phyloP scores from a whole-genome alignment of 1,140 invertebrate species.

The Macrobrachium nipponense region DNA sequence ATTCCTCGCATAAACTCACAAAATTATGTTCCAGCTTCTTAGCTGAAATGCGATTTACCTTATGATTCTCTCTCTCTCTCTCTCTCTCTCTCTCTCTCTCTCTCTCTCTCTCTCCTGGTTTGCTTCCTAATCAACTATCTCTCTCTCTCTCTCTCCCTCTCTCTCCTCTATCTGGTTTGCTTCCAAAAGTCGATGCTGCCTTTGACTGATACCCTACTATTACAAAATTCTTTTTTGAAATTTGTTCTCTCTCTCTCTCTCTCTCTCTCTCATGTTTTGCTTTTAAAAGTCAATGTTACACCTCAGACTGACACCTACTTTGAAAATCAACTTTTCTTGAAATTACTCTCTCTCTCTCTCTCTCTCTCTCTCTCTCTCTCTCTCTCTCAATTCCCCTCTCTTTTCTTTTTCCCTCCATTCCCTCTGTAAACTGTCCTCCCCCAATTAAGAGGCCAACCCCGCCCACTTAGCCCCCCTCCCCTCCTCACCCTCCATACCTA shows the following conservation, averaged over 20 bases:
- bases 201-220: not conserved
- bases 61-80: constrained; percentile 30
- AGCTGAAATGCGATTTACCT: no score
- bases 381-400: not conserved
- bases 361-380: not conserved
- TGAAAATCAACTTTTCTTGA: no score
- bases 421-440: not conserved
- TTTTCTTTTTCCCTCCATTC: not conserved
- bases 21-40: not conserved
- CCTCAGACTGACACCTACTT: not conserved
- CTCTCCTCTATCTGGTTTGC: not conserved
- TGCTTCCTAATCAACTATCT: not conserved
- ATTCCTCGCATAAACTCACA: no score
- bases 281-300: no score
- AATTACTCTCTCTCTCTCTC: constrained; percentile 19
- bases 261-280: not conserved
- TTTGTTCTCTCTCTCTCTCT: not conserved
- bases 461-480: not conserved
- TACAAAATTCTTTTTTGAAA: not conserved
- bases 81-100: not conserved
- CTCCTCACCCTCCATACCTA: not conserved
- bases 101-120: not conserved
- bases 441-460: not conserved
- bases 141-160: not conserved
- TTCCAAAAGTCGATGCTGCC: not conserved